phyloP scores from a whole-genome alignment of 2,888 invertebrate species.

The Aradus depressus region DNA sequence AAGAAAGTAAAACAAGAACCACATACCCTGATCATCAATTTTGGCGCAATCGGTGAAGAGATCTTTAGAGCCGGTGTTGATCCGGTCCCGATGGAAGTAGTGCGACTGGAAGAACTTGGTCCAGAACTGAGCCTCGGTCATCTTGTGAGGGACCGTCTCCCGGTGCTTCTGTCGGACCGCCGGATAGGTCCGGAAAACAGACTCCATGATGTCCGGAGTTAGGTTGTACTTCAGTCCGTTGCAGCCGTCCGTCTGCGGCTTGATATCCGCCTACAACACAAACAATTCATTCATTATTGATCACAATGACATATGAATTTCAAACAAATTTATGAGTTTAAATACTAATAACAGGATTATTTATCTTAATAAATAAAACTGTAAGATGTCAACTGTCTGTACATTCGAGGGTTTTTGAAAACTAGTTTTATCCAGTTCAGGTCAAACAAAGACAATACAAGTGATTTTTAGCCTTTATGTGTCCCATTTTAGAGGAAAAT shows the following conservation, averaged over 20 bases:
- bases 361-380: neutral
- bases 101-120: constrained; percentile 99
- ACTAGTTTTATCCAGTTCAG: too few species aligned
- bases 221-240: constrained; percentile 96
- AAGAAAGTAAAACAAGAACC: neutral
- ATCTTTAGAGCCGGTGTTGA: constrained; percentile 83
- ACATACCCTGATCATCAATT: constrained; percentile 68
- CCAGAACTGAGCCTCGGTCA: constrained; percentile 97
- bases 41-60: constrained; percentile 96
- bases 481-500: too few species aligned
- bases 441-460: too few species aligned
- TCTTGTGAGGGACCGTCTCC: constrained; percentile 89
- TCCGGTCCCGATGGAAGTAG: constrained; percentile 91
- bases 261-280: constrained; percentile 79
- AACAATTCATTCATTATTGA: too few species aligned
- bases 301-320: too few species aligned
- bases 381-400: neutral
- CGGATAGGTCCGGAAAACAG: constrained; percentile 98
- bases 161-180: constrained; percentile 93
- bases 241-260: constrained; percentile 92
- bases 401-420: too few species aligned
- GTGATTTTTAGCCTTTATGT: too few species aligned
- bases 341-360: neutral
- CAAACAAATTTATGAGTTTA: too few species aligned
- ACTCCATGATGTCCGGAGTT: constrained; percentile 91